A percentile compares a stretch with the other conserved stretches of the same genome.
phyloP scores from a whole-genome alignment of 2,113 vertebrate species.

The Oncorhynchus gorbuscha region DNA sequence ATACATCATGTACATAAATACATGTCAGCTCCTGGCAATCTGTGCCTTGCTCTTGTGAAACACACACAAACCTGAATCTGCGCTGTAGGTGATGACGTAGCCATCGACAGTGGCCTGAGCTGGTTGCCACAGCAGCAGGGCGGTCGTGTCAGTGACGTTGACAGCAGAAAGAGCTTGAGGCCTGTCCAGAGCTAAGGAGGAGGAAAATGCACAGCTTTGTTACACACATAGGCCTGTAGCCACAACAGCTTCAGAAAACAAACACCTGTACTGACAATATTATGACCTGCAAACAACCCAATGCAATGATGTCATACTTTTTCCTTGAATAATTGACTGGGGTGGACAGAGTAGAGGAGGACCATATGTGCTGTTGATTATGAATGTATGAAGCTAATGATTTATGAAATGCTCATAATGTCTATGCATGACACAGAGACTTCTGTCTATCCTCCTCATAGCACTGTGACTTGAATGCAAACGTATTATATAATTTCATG shows the following conservation, averaged over 20 bases:
- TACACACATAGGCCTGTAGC: not conserved
- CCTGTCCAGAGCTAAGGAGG: constrained; percentile 80
- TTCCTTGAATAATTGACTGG: too few relatives aligned
- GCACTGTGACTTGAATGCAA: too few relatives aligned
- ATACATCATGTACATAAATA: not conserved
- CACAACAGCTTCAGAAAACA: not conserved
- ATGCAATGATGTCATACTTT: too few relatives aligned
- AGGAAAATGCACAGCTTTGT: not conserved
- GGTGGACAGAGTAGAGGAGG: too few relatives aligned
- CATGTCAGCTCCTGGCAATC: too few relatives aligned
- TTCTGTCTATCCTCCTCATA: too few relatives aligned
- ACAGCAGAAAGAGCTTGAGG: constrained; percentile 79
- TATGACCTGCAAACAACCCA: too few relatives aligned
- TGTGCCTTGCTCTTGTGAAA: not conserved
- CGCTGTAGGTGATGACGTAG: constrained; percentile 84
- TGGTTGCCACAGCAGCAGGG: constrained; percentile 88
- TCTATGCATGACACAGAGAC: too few relatives aligned
- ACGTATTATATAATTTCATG: too few relatives aligned
- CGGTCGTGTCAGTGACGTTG: constrained; percentile 87
- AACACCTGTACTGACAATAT: too few relatives aligned
- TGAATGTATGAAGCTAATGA: not conserved
- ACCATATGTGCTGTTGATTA: not conserved
- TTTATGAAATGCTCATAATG: too few relatives aligned
- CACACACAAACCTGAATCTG: constrained; percentile 80
- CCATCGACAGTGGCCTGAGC: constrained; percentile 85